phyloP scores from a whole-genome alignment of 2,797 vertebrate genomes.

The Takifugu ocellatus region DNA sequence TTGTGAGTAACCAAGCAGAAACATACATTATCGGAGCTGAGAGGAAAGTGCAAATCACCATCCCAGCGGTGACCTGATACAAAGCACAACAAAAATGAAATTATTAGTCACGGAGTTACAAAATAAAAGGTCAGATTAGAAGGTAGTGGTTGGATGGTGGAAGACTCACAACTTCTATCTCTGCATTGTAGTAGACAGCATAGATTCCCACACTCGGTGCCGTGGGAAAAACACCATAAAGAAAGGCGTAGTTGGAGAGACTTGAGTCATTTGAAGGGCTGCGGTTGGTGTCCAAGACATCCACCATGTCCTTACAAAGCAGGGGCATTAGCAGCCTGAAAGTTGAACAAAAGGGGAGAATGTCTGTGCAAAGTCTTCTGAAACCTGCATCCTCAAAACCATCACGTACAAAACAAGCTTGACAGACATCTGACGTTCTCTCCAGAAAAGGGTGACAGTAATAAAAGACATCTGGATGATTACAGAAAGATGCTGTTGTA shows the following conservation, averaged over 20 bases:
- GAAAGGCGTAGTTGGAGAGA: slow-evolving; percentile 94
- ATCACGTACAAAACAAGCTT: slow-evolving; percentile 18
- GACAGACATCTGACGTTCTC: slow-evolving; percentile 18
- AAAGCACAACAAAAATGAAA: slow-evolving; percentile 10
- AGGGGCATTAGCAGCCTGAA: slow-evolving; percentile 91
- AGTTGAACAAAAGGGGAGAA: slow-evolving; percentile 3
- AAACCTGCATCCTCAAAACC: slow-evolving; percentile 12
- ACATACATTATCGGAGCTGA: slow-evolving; percentile 98
- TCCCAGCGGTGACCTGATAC: slow-evolving; percentile 89
- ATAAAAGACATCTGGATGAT: background rate
- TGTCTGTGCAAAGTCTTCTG: too few relatives aligned
- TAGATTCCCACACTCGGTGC: slow-evolving; percentile 98
- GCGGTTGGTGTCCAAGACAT: slow-evolving; percentile 82
- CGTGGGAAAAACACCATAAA: slow-evolving; percentile 94
- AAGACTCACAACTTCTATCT: slow-evolving; percentile 95
- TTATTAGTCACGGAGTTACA: background rate
- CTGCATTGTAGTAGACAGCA: slow-evolving; percentile 93
- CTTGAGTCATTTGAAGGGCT: slow-evolving; percentile 85
- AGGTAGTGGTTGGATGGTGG: background rate
- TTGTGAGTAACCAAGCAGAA: slow-evolving; percentile 93
- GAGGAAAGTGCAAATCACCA: slow-evolving; percentile 97
- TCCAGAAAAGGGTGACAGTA: slow-evolving; percentile 1
- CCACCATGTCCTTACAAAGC: slow-evolving; percentile 94
- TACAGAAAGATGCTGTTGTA: slow-evolving; percentile 32
- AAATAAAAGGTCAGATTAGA: background rate